phyloP scores from a whole-genome alignment of 2,888 invertebrate genomes.

The Bombylius major region DNA sequence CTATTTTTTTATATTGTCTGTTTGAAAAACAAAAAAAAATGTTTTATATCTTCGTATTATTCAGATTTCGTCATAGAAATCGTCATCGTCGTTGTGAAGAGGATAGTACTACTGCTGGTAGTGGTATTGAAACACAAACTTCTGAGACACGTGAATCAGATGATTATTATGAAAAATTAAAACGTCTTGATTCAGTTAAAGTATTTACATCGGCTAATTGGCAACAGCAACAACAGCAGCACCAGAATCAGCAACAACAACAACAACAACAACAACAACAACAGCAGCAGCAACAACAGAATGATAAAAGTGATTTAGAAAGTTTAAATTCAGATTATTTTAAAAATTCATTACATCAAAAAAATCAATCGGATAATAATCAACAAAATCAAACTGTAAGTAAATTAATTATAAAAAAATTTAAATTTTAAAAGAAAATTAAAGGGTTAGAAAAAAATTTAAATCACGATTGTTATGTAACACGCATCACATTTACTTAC shows the following conservation, averaged over 20 bases:
- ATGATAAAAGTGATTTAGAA: constrained; percentile 37
- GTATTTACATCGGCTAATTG: constrained; percentile 13
- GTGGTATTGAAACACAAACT: constrained; percentile 16
- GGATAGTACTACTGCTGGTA: constrained; percentile 16
- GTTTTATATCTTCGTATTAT: no score
- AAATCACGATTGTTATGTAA: no score
- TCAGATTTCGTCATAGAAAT: constrained; percentile 1
- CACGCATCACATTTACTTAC: no score
- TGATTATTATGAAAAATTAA: constrained; percentile 35
- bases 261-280: constrained; percentile 18
- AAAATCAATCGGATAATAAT: constrained; percentile 27
- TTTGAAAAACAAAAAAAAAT: no score
- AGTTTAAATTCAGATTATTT: constrained; percentile 37
- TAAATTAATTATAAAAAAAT: background rate
- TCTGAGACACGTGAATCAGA: constrained; percentile 27
- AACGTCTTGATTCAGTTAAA: constrained; percentile 28
- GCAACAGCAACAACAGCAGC: constrained; percentile 26
- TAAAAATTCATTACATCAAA: constrained; percentile 35
- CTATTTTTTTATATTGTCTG: no score
- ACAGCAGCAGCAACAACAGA: constrained; percentile 21
- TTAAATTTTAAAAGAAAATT: no score
- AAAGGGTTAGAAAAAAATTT: no score
- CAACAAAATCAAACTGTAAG: constrained; percentile 19
- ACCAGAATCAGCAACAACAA: constrained; percentile 23
- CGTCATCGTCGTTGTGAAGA: constrained; percentile 1